phyloP scores from a whole-genome alignment of 35 echinoderm and acorn worm species.

The Apostichopus japonicus region DNA sequence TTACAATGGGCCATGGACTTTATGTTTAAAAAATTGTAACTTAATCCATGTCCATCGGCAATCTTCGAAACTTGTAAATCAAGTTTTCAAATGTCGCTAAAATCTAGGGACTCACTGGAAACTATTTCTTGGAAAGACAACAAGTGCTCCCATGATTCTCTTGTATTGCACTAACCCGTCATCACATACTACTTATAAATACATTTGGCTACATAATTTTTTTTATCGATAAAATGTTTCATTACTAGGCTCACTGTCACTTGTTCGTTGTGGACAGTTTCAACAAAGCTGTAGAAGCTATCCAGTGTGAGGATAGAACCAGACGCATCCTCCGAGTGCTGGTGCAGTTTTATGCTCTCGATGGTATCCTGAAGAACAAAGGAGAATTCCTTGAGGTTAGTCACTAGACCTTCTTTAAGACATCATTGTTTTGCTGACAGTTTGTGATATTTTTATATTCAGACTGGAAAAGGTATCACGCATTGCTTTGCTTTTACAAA shows the following conservation, averaged over 20 bases:
- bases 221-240: too few species aligned
- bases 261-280: constrained; percentile 79
- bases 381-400: constrained; percentile 93
- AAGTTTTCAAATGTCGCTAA: too few species aligned
- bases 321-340: constrained; percentile 62
- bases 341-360: constrained; percentile 76
- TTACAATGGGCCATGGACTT: too few species aligned
- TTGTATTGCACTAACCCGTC: too few species aligned
- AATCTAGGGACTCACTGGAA: too few species aligned
- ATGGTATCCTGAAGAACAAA: constrained; percentile 78
- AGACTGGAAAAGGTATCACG: background rate
- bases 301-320: constrained; percentile 38
- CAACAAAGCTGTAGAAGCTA: constrained; percentile 51
- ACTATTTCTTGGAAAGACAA: too few species aligned
- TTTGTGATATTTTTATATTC: background rate
- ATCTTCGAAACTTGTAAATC: too few species aligned
- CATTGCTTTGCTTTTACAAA: background rate
- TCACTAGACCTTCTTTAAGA: background rate
- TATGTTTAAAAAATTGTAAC: too few species aligned
- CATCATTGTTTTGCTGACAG: background rate
- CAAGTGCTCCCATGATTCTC: too few species aligned
- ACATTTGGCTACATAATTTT: too few species aligned
- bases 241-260: constrained; percentile 90
- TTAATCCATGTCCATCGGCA: too few species aligned
- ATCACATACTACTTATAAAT: too few species aligned